Evolutionary conservation across 2,113 vertebrate species (phyloP).

Genomic region (Pardalotus punctatus): DNA sequence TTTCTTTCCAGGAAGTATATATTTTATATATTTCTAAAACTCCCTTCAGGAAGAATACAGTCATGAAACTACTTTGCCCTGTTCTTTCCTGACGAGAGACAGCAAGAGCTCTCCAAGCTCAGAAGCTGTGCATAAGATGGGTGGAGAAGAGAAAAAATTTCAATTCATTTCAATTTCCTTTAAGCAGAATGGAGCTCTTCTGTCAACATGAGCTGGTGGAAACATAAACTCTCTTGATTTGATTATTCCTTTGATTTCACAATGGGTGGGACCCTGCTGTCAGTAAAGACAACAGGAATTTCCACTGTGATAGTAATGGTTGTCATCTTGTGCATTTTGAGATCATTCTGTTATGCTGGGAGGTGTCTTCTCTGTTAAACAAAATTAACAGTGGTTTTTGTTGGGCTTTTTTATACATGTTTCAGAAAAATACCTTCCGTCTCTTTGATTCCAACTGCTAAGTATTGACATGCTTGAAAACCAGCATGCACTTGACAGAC

Average conservation of each 20-base stretch:
- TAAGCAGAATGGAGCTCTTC: neutral
- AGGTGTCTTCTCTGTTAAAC: neutral
- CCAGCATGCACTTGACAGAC: rapidly evolving
- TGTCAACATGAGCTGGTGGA: neutral
- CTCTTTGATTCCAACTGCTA: neutral
- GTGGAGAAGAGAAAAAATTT: neutral
- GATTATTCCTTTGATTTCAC: neutral
- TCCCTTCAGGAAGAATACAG: neutral
- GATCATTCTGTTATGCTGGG: neutral
- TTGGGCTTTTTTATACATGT: neutral
- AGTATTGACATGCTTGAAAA: neutral
- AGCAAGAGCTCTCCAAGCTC: neutral
- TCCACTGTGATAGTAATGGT: neutral
- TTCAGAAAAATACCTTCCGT: neutral
- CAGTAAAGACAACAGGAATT: neutral
- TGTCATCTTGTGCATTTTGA: neutral
- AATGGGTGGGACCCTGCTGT: neutral
- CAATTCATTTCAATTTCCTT: neutral
- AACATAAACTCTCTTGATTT: neutral
- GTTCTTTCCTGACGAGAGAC: neutral
- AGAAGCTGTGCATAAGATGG: neutral
- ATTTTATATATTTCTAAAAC: neutral
- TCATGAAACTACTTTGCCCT: neutral
- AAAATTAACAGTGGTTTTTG: neutral
- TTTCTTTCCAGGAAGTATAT: neutral